phyloP scores from a whole-genome alignment of 2,797 vertebrate genomes.

The Phrynocephalus forsythii region DNA sequence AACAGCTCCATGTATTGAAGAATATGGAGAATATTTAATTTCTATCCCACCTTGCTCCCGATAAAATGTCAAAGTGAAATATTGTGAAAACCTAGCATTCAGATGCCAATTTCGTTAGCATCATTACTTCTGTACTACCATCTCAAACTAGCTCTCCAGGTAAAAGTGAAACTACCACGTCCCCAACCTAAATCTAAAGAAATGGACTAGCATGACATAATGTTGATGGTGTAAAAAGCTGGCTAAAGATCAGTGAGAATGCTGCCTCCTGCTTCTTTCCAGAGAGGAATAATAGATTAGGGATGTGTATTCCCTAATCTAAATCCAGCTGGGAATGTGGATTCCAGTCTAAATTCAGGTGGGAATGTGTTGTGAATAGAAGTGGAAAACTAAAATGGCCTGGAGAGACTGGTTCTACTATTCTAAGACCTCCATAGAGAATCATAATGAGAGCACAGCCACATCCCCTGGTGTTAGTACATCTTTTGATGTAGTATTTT shows the following conservation, averaged over 20 bases:
- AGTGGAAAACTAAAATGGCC: too few species aligned
- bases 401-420: too few species aligned
- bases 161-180: not conserved
- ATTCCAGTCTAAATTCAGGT: not conserved
- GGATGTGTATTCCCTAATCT: not conserved
- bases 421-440: too few species aligned
- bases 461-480: too few species aligned
- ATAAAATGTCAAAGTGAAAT: not conserved
- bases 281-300: not conserved
- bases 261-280: not conserved
- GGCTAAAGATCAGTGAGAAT: not conserved
- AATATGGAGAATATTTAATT: not conserved
- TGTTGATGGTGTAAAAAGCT: not conserved
- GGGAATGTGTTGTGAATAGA: too few species aligned
- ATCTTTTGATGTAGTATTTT: too few species aligned
- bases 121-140: not conserved
- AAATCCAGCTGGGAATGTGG: not conserved
- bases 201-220: not conserved
- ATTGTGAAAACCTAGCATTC: not conserved
- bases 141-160: not conserved
- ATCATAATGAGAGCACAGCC: too few species aligned
- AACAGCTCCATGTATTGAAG: not conserved
- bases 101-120: not conserved
- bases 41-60: too few species aligned
- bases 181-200: not conserved